phyloP scores from a whole-genome alignment of 2,113 vertebrate genomes.

The Myrmecophaga tridactyla region DNA sequence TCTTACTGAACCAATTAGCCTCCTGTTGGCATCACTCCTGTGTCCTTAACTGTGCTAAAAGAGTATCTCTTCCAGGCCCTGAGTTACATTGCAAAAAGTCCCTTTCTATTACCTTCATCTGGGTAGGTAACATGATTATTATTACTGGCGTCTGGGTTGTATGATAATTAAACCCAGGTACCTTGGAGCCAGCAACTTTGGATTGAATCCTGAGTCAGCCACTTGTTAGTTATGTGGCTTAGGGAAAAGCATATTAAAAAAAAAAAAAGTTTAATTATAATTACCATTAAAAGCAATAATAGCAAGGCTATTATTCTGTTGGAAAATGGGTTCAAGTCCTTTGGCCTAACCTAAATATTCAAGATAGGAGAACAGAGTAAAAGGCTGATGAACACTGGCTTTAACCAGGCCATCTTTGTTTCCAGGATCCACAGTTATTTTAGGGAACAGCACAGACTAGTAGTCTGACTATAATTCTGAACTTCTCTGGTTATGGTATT shows the following conservation, averaged over 20 bases:
- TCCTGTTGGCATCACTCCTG: slow-evolving; percentile 9
- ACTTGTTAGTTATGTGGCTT: slow-evolving; percentile 15
- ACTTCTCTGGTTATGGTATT: neutral
- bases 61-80: neutral
- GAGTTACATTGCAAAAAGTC: neutral
- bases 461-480: neutral
- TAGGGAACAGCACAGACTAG: neutral
- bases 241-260: neutral
- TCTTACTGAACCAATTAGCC: neutral
- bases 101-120: slow-evolving; percentile 25
- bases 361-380: neutral
- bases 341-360: neutral
- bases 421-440: neutral
- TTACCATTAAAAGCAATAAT: neutral
- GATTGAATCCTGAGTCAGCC: neutral
- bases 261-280: neutral
- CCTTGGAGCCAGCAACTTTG: neutral
- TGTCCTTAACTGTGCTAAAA: neutral
- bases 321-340: neutral
- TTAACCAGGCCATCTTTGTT: neutral
- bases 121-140: neutral
- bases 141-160: neutral
- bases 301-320: neutral
- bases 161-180: neutral
- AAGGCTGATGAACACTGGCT: neutral